These are phyloP conservation scores for Porphyrio hochstetteri DNA, from an alignment of 2,113 vertebrate genomes.

Conservation along the genomic window DNA sequence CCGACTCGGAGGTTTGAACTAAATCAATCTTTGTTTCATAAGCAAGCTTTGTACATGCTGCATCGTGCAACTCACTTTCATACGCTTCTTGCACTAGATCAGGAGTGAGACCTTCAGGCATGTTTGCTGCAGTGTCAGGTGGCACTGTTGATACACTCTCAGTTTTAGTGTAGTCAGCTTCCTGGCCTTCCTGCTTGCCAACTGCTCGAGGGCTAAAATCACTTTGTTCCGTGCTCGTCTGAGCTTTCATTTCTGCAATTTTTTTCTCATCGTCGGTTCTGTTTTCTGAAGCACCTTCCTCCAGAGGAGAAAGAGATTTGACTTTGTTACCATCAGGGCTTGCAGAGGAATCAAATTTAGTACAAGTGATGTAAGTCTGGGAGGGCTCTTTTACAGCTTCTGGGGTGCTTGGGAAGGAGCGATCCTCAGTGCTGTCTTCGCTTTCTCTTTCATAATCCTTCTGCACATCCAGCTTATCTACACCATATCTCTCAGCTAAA, in stretches of 20 bases:
- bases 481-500: conserved; percentile 18
- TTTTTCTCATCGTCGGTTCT: conserved; percentile 83
- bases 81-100: conserved; percentile 92
- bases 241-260: conserved; percentile 79
- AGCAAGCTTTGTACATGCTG: conserved; percentile 73
- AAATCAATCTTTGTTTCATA: conserved; percentile 83
- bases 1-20: conserved; percentile 77
- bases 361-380: conserved; percentile 76
- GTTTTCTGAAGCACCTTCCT: conserved; percentile 75
- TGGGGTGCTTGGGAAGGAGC: conserved; percentile 74
- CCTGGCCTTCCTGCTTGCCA: conserved; percentile 50
- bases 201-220: conserved; percentile 19
- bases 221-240: conserved; percentile 60
- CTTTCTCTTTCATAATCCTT: conserved; percentile 70
- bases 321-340: conserved; percentile 68
- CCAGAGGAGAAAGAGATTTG: conserved; percentile 58
- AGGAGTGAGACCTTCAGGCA: conserved; percentile 91
- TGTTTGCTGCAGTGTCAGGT: conserved; percentile 63
- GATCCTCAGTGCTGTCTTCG: conserved; percentile 71
- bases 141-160: background rate
- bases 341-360: conserved; percentile 80
- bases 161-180: conserved; percentile 65
- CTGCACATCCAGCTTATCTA: conserved; percentile 42
- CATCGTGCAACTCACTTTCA: conserved; percentile 83
- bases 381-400: conserved; percentile 65